These are phyloP conservation scores for Crenichthys baileyi DNA, from an alignment of 2,797 vertebrate genomes.

Conservation along the genomic window DNA sequence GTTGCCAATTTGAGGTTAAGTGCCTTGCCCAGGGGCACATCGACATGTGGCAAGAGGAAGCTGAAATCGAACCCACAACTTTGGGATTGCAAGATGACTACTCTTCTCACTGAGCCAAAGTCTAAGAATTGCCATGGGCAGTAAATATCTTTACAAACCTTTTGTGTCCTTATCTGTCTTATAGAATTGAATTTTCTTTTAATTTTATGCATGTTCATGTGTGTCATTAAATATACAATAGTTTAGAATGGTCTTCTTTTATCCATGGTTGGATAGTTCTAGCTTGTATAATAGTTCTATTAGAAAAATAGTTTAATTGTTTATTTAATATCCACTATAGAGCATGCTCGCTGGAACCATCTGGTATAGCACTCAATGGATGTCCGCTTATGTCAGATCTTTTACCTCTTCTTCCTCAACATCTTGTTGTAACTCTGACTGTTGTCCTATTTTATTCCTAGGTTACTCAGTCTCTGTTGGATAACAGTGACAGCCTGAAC, in stretches of 20 bases:
- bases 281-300: neutral
- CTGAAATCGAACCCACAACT: too few species aligned
- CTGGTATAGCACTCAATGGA: neutral
- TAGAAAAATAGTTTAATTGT: neutral
- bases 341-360: neutral
- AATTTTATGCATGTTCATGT: neutral
- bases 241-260: neutral
- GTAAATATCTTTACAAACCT: neutral
- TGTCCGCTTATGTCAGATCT: neutral
- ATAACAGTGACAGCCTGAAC: conserved; percentile 87
- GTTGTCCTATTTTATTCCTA: conserved; percentile 6
- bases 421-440: neutral
- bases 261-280: neutral
- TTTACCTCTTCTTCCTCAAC: neutral
- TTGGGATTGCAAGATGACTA: too few species aligned
- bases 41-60: too few species aligned
- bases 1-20: too few species aligned
- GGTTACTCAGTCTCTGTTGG: conserved; percentile 90
- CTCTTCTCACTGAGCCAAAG: too few species aligned
- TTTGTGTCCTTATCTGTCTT: neutral
- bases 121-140: neutral
- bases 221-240: neutral
- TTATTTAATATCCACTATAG: neutral
- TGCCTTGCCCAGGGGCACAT: too few species aligned
- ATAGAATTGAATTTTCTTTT: neutral